Percentiles rank a stretch among this genome's conserved stretches.
Evolutionary conservation across 2,888 invertebrate species (phyloP).

Genomic region (Drosophila subsilvestris): DNA sequence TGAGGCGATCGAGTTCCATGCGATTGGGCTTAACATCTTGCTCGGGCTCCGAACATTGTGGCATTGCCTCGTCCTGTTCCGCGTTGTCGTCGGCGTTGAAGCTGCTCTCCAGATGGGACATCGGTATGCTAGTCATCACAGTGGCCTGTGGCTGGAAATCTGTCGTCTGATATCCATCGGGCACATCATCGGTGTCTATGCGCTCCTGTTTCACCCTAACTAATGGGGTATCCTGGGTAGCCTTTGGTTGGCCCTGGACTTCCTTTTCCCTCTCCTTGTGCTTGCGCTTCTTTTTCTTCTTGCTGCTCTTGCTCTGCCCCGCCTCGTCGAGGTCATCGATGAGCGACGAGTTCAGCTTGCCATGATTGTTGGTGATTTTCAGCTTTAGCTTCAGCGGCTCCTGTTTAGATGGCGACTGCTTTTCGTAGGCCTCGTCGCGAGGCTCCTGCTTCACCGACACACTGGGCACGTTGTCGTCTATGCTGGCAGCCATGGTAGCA

Average conservation of each 20-base stretch:
- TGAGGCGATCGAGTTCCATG: slow-evolving; percentile 76
- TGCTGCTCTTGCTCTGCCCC: slow-evolving; percentile 60
- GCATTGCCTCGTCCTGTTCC: slow-evolving; percentile 1
- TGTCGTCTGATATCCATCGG: slow-evolving; percentile 19
- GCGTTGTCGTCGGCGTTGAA: slow-evolving; percentile 37
- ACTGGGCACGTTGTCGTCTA: slow-evolving; percentile 22
- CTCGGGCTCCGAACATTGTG: slow-evolving; percentile 1
- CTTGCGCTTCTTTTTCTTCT: slow-evolving; percentile 82
- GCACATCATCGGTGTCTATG: slow-evolving; percentile 43
- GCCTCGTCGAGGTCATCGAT: slow-evolving; percentile 74
- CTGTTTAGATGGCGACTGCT: slow-evolving; percentile 43
- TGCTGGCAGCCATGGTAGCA: neutral
- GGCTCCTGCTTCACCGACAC: slow-evolving; percentile 73
- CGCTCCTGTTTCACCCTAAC: slow-evolving; percentile 76
- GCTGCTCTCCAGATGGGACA: slow-evolving; percentile 71
- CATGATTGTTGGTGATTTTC: slow-evolving; percentile 84
- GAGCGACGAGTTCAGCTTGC: slow-evolving; percentile 82
- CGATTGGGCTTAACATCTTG: slow-evolving; percentile 81
- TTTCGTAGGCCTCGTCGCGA: slow-evolving; percentile 48
- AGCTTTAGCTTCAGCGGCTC: slow-evolving; percentile 78
- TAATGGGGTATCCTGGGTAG: slow-evolving; percentile 35
- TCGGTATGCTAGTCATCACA: slow-evolving; percentile 80
- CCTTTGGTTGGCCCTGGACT: neutral
- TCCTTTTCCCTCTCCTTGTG: slow-evolving; percentile 68
- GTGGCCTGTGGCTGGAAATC: slow-evolving; percentile 48